Conservation (phyloP, 2,113 vertebrate species). For the sheep (Ovis aries) region ARS-UI_Ramb_v3.0 NC_056076.1:58995001-58995500, state of each 20-base stretch:
- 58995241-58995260: not conserved
- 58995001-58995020: not conserved
- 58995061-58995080: not conserved
- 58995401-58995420: not conserved
- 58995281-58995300: not conserved
- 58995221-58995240: not conserved
- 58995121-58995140: not conserved
- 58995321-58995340: not conserved
- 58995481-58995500: not conserved
- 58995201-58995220: not conserved
- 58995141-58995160: not conserved
- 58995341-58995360: not conserved
- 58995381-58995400: not conserved
- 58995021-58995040: not conserved
- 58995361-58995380: not conserved
- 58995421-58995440: not conserved
- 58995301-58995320: not conserved
- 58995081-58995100: not conserved
- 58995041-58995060: not conserved
- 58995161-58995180: not conserved
- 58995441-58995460: not conserved
- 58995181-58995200: not conserved
- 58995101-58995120: not conserved
- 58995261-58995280: not conserved
- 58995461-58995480: not conserved